Percentiles rank a stretch among this genome's conserved stretches.
Evolutionary conservation across 2,113 vertebrate species (phyloP).

Genomic region (Pelodiscus sinensis): DNA sequence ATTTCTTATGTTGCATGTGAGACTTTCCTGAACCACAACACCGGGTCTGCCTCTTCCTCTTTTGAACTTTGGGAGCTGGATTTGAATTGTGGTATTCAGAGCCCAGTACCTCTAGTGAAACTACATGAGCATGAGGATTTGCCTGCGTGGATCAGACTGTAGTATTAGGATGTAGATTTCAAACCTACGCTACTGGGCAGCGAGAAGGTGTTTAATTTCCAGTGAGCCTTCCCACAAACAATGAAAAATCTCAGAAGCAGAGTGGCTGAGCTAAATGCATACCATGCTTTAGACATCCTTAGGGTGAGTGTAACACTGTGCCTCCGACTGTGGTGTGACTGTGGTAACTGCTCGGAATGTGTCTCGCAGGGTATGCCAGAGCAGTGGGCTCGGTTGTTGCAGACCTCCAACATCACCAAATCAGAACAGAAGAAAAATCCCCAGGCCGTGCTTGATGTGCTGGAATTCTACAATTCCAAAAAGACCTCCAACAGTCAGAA

Average conservation of each 20-base stretch:
- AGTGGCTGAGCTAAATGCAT: neutral
- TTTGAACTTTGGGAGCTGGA: neutral
- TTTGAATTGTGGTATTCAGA: neutral
- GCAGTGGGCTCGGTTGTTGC: conserved; percentile 94
- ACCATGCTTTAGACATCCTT: rapidly evolving
- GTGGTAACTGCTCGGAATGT: rapidly evolving
- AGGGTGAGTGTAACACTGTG: neutral
- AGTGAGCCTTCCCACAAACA: rapidly evolving
- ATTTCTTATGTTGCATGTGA: neutral
- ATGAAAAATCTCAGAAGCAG: neutral
- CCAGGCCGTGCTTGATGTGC: conserved; percentile 92
- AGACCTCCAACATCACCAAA: conserved; percentile 98
- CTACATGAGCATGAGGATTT: neutral
- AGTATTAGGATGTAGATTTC: neutral
- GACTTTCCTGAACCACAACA: neutral
- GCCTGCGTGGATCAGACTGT: neutral
- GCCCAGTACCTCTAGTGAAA: neutral
- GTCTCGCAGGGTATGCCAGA: conserved; percentile 92
- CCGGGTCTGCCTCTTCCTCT: neutral
- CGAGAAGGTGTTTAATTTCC: neutral
- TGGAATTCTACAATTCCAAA: conserved; percentile 98
- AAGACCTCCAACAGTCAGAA: conserved; percentile 96
- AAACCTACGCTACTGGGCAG: neutral
- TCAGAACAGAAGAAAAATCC: conserved; percentile 98
- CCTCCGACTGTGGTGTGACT: too few species aligned